phyloP scores from a whole-genome alignment of 2,888 invertebrate genomes.

The Carpatolechia fugitivella region DNA sequence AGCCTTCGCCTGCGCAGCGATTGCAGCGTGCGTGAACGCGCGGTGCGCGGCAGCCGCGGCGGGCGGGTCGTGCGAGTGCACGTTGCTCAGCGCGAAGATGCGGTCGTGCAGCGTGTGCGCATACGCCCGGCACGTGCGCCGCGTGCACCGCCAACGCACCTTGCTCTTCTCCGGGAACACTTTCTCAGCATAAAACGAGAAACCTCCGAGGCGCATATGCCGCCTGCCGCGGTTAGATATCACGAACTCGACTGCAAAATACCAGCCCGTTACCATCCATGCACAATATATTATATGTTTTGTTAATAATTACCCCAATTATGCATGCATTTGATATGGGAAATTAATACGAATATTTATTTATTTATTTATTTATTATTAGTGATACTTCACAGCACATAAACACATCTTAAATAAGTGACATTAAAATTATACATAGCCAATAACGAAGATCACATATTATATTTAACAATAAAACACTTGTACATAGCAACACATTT shows the following conservation, averaged over 20 bases:
- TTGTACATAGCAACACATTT: neutral
- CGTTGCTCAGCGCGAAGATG: slow-evolving; percentile 72
- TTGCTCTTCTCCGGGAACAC: slow-evolving; percentile 75
- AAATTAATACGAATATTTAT: no score
- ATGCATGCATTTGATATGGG: no score
- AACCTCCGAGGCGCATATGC: slow-evolving; percentile 73
- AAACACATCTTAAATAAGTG: no score
- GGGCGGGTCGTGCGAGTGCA: slow-evolving; percentile 71
- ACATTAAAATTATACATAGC: no score
- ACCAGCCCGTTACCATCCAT: slow-evolving; percentile 45
- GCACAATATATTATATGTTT: slow-evolving; percentile 1
- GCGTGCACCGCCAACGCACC: slow-evolving; percentile 75
- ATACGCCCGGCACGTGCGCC: slow-evolving; percentile 73
- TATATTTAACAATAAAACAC: no score
- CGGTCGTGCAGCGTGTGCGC: slow-evolving; percentile 73
- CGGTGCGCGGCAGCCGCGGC: slow-evolving; percentile 34
- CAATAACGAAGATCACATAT: no score
- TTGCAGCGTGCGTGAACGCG: slow-evolving; percentile 36
- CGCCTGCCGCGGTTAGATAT: slow-evolving; percentile 75
- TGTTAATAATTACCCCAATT: neutral
- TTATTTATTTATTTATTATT: no score
- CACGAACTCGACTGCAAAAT: slow-evolving; percentile 77
- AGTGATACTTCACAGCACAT: no score
- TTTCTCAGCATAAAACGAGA: slow-evolving; percentile 76
- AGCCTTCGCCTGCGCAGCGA: slow-evolving; percentile 53